Evolutionary conservation across 2,113 vertebrate species (phyloP), one percentile per base, ranked within the genome.

Genomic region (Sander vitreus): DNA sequence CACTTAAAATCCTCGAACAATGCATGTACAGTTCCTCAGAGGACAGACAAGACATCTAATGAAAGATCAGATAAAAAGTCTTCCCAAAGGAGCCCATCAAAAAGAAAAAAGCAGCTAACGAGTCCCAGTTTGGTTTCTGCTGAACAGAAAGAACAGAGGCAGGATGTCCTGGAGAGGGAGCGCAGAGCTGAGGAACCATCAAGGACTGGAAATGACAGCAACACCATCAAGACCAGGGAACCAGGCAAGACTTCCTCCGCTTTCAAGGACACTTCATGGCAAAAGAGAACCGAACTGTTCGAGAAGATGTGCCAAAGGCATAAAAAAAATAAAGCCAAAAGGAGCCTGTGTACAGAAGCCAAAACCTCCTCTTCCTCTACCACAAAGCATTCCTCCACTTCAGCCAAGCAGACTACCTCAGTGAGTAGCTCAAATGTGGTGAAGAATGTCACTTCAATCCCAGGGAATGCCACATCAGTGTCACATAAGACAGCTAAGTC

Each of bases 341-440:
- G 1, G 5, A 54, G 18, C 9, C 30, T 0, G 1, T 27, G 7
- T 50, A 51, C 11, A 60, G 81, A 67, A 18, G 19, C 53, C 47
- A 85, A 87, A 54, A 15, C 21, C 0, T 6, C n/a, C 2, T 47
- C 50, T 50, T 43, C 55, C 12, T 53, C 73, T 21, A 3, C 58
- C n/a, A 33, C 25, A 53, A 33, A 81, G 19, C 51, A 30, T 30
- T 72, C 72, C 55, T 78, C 30, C 69, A 45, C 68, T 53, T 70
- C 77, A 63, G 19, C 64, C 45, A 83, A 77, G 19, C 57, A 39
- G 9, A 23, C 70, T 70, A 48, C 76, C 74, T 86, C 78, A 66
- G 73, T 66, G 21, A 75, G 54, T 11, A 65, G 27, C 57, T 85
- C 76, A 54, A 53, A 78, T 13, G 10, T 36, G 13, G 25, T 12